Conservation (phyloP, 2,797 vertebrate genomes). For the Garrulus glandarius region DNA sequence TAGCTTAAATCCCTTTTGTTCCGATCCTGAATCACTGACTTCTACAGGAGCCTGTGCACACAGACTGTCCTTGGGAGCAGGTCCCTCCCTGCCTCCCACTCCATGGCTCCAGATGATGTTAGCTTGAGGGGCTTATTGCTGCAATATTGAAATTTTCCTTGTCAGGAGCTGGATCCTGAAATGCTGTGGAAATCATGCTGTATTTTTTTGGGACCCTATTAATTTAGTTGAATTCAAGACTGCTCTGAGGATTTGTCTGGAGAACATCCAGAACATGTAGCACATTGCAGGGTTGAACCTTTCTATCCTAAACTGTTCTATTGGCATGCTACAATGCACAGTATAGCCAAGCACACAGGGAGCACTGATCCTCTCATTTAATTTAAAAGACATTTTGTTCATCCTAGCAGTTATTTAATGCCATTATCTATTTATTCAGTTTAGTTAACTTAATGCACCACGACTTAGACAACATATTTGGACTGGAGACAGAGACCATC, state of each 20-base stretch:
- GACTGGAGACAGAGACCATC: neutral
- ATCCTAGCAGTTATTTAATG: neutral
- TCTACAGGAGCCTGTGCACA: neutral
- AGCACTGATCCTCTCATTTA: neutral
- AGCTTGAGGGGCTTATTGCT: neutral
- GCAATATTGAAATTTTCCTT: neutral
- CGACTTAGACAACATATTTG: neutral
- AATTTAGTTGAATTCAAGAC: neutral
- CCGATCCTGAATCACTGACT: neutral
- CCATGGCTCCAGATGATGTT: neutral
- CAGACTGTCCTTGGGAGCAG: neutral
- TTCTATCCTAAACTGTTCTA: neutral
- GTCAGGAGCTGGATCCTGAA: neutral
- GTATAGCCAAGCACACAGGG: neutral
- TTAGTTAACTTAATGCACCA: conserved; percentile 1
- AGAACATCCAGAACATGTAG: neutral
- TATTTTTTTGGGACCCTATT: neutral
- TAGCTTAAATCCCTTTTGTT: conserved; percentile 41
- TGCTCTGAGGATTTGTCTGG: neutral
- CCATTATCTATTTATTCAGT: neutral
- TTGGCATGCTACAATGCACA: neutral
- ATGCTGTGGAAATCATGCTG: neutral
- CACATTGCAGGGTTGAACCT: neutral
- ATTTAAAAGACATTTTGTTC: neutral
- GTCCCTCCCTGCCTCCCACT: neutral